Conservation (phyloP, 37 sponge, comb jelly and placozoan genomes). For the Hexactinellida sp. region DNA sequence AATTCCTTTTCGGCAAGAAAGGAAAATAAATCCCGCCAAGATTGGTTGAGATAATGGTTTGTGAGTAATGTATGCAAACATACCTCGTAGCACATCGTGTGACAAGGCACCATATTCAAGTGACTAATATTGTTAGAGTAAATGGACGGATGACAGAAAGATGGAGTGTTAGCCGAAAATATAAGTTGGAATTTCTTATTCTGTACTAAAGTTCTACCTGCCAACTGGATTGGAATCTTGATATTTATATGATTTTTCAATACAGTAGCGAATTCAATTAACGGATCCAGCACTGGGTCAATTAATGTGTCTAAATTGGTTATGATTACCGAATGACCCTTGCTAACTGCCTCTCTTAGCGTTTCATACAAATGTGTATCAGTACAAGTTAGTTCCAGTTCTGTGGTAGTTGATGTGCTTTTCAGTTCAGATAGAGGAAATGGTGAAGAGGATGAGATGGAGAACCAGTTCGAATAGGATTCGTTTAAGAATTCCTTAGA, state of each 20-base stretch:
- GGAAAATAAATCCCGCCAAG: not conserved
- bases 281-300: not conserved
- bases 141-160: not conserved
- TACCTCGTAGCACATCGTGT: not conserved
- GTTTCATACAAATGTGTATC: not conserved
- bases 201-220: not conserved
- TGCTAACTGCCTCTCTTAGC: not conserved
- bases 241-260: not conserved
- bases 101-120: not conserved
- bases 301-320: not conserved
- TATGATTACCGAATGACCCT: not conserved
- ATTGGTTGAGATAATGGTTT: not conserved
- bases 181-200: not conserved
- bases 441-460: constrained; percentile 1
- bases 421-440: not conserved
- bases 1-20: not conserved
- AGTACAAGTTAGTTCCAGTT: not conserved
- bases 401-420: not conserved
- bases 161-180: not conserved
- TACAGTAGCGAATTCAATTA: not conserved
- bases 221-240: not conserved
- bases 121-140: not conserved
- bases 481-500: not conserved
- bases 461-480: not conserved
- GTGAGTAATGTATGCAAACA: not conserved